Conservation (phyloP, 2,113 vertebrate species). For the Podarcis cretensis region DNA sequence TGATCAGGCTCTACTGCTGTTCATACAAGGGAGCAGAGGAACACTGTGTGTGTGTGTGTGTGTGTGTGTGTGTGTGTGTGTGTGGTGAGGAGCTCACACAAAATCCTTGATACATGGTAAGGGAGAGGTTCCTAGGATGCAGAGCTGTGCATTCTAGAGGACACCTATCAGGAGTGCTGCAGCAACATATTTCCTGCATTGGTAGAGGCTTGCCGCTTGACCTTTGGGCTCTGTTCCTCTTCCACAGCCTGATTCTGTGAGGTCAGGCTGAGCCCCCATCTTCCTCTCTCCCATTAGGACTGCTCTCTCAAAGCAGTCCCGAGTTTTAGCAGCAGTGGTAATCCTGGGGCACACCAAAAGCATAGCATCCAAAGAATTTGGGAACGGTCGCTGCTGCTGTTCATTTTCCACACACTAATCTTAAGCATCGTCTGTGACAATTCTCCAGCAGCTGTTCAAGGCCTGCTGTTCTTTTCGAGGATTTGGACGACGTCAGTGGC, state of each 20-base stretch:
- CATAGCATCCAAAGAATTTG: neutral
- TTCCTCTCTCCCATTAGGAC: neutral
- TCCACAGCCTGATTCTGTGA: too few relatives aligned
- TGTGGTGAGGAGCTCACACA: neutral
- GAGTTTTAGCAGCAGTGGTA: neutral
- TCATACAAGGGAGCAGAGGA: neutral
- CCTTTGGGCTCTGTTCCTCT: neutral
- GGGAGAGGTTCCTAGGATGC: neutral
- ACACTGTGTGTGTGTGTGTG: neutral
- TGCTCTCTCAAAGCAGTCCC: neutral
- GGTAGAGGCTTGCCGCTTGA: neutral
- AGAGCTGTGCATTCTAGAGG: neutral
- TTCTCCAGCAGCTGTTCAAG: neutral
- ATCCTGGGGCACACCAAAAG: neutral
- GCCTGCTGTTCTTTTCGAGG: neutral
- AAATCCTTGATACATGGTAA: neutral
- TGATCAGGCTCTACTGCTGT: neutral
- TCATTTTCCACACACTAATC: neutral
- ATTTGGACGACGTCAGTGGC: neutral
- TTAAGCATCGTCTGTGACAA: neutral
- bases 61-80: neutral
- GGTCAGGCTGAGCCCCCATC: neutral
- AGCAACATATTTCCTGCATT: neutral
- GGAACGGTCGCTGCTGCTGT: neutral
- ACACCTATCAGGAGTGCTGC: neutral